phyloP scores from a whole-genome alignment of 2,797 vertebrate genomes.

The Myiotriccus ornatus region DNA sequence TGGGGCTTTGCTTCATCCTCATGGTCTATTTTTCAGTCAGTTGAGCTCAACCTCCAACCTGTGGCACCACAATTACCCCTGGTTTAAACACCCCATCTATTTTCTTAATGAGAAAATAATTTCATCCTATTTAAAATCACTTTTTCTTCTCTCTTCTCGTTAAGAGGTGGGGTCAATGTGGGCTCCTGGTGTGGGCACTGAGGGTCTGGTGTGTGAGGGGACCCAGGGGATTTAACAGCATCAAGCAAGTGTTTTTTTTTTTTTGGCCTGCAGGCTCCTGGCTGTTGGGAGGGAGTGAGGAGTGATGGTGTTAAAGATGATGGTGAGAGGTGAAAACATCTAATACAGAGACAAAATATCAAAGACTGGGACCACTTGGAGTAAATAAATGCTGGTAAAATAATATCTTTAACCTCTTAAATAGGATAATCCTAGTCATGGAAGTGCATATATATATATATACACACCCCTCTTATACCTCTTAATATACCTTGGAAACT shows the following conservation, averaged over 20 bases:
- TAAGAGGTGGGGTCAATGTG: rapidly evolving
- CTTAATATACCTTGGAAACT: neutral
- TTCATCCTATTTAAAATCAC: neutral
- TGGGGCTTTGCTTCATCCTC: neutral
- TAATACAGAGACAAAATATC: neutral
- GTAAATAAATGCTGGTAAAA: neutral
- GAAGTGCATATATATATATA: neutral
- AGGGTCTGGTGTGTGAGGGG: neutral
- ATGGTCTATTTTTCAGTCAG: neutral
- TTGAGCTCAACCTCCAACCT: neutral
- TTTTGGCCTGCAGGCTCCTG: neutral
- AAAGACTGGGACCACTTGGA: neutral
- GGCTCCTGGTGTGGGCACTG: rapidly evolving
- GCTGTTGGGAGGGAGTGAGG: neutral
- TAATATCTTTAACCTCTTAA: neutral
- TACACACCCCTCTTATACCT: no score
- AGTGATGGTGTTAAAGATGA: neutral
- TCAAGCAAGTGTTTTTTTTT: neutral
- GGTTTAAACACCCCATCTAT: neutral
- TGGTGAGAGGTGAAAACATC: neutral
- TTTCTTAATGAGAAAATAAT: conserved; percentile 10
- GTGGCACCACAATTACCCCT: neutral
- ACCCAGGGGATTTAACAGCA: rapidly evolving
- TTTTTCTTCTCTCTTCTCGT: neutral
- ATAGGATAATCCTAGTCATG: rapidly evolving